phyloP scores from a whole-genome alignment of 1,140 invertebrate species.

The Drosophila lacteicornis region DNA sequence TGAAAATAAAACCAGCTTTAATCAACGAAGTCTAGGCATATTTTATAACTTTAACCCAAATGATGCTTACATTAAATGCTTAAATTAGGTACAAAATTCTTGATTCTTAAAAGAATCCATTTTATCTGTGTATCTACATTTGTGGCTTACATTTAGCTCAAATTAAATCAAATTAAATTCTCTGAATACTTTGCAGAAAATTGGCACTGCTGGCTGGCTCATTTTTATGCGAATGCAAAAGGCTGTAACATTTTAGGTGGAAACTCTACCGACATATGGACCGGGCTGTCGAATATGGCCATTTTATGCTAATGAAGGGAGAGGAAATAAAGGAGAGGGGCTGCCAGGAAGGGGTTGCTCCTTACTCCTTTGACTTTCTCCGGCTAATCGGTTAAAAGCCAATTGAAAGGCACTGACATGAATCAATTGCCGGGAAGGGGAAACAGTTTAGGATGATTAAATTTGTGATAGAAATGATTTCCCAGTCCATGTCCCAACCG shows the following conservation, averaged over 20 bases:
- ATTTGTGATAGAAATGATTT: conserved; percentile 80
- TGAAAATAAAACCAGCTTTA: no score
- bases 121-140: no score
- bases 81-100: no score
- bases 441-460: conserved; percentile 80
- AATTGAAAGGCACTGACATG: conserved; percentile 80
- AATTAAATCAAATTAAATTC: conserved; percentile 11
- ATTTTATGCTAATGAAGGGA: conserved; percentile 72
- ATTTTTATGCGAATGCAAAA: conserved; percentile 39
- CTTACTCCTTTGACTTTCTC: conserved; percentile 27
- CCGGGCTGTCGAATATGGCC: conserved; percentile 61
- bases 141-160: background rate
- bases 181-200: conserved; percentile 8
- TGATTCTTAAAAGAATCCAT: no score
- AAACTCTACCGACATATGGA: conserved; percentile 44
- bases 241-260: background rate
- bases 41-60: no score
- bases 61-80: no score
- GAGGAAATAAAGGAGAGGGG: conserved; percentile 31
- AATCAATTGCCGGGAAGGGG: conserved; percentile 61
- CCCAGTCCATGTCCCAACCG: conserved; percentile 32
- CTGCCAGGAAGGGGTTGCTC: background rate
- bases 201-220: conserved; percentile 6
- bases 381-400: conserved; percentile 75
- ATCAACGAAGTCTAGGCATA: no score